These are phyloP conservation scores for Campaea margaritaria DNA, from an alignment of 2,888 invertebrate genomes.

Conservation along the genomic window DNA sequence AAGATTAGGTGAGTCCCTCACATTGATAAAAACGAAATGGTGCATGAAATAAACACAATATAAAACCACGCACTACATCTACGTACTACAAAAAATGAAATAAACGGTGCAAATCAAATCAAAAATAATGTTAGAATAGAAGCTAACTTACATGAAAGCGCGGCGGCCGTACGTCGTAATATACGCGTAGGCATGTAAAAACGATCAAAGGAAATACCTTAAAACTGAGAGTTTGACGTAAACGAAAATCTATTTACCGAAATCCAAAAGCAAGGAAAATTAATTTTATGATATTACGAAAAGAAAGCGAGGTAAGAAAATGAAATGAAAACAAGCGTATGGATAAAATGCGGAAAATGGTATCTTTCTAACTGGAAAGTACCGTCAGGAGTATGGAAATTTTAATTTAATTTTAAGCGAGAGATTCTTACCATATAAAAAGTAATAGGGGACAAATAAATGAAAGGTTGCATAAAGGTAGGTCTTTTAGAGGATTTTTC, in stretches of 20 bases:
- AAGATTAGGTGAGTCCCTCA: slow-evolving; percentile 43
- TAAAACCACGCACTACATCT: slow-evolving; percentile 71
- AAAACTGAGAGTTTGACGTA: slow-evolving; percentile 72
- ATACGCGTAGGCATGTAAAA: slow-evolving; percentile 79
- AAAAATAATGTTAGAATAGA: slow-evolving; percentile 55
- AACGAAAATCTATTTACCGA: slow-evolving; percentile 67
- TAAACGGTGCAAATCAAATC: slow-evolving; percentile 73
- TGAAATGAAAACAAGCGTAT: slow-evolving; percentile 63
- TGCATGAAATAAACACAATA: slow-evolving; percentile 72
- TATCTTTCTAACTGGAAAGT: slow-evolving; percentile 21
- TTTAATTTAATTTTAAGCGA: slow-evolving; percentile 11
- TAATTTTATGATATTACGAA: slow-evolving; percentile 56
- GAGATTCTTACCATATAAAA: slow-evolving; percentile 2
- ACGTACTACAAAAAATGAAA: slow-evolving; percentile 59
- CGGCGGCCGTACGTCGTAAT: slow-evolving; percentile 74
- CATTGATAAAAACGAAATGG: slow-evolving; percentile 70
- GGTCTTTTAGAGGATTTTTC: too few species aligned
- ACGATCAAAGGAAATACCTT: slow-evolving; percentile 76
- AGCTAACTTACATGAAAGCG: slow-evolving; percentile 82
- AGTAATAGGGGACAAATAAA: neutral
- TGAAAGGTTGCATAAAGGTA: neutral
- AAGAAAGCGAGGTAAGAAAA: slow-evolving; percentile 59
- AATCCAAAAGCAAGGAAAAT: slow-evolving; percentile 64
- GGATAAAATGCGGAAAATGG: slow-evolving; percentile 51
- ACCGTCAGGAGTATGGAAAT: slow-evolving; percentile 5